Conservation (phyloP, 2,797 vertebrate species). For the Meda fulgida region DNA sequence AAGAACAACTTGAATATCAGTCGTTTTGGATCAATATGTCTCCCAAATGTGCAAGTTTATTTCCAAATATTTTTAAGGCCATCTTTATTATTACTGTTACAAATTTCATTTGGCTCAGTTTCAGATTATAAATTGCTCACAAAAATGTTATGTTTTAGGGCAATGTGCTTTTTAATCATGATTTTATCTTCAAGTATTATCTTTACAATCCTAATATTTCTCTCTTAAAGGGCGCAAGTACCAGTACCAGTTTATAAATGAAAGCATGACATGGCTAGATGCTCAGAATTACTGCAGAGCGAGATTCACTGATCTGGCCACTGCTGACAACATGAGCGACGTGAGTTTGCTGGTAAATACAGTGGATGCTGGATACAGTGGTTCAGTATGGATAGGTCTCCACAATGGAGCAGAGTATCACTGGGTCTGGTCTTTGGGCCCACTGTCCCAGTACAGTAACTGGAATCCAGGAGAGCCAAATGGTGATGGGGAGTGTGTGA, state of each 20-base stretch:
- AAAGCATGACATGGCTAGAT: background rate
- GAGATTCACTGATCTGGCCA: slow-evolving; percentile 45
- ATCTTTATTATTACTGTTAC: too few species aligned
- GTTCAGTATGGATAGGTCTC: slow-evolving; percentile 61
- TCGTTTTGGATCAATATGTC: too few species aligned
- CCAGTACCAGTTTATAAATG: background rate
- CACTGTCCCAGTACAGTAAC: background rate
- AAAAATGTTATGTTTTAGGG: too few species aligned
- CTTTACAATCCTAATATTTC: background rate
- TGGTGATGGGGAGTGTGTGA: slow-evolving; percentile 18
- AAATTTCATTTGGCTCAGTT: too few species aligned
- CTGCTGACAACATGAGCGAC: slow-evolving; percentile 12
- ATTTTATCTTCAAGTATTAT: background rate
- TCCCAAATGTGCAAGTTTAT: too few species aligned
- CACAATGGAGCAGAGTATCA: rapidly evolving
- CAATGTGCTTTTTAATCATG: background rate
- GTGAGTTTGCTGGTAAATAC: background rate
- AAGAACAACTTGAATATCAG: too few species aligned
- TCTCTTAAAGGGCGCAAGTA: background rate
- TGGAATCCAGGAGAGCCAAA: background rate
- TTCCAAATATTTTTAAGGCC: too few species aligned
- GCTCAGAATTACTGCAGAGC: slow-evolving; percentile 35
- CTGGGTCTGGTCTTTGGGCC: slow-evolving; percentile 56
- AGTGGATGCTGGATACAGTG: rapidly evolving
- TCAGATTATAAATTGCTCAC: too few species aligned